Percentiles rank a stretch among this genome's conserved stretches.
These are phyloP conservation scores for Hoplostethus atlanticus DNA, from an alignment of 2,797 vertebrate genomes.

Conservation along the genomic window DNA sequence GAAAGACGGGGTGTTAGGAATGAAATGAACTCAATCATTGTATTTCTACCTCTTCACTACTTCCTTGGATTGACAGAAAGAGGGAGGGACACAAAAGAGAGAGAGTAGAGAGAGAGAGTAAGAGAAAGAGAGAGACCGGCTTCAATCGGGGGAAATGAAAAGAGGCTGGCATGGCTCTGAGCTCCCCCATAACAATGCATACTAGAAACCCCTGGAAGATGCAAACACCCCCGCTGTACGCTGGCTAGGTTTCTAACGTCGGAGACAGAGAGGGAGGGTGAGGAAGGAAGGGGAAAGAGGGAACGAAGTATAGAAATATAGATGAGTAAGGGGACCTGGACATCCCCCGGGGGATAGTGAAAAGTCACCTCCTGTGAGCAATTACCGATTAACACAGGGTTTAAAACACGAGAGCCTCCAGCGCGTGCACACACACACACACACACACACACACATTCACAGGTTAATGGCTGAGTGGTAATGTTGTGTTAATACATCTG, in stretches of 20 bases:
- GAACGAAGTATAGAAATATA: conserved; percentile 33
- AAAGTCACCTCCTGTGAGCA: conserved; percentile 72
- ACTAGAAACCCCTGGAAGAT: conserved; percentile 36
- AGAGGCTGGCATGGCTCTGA: conserved; percentile 45
- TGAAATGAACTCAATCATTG: conserved; percentile 59
- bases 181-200: conserved; percentile 46
- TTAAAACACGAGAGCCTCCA: conserved; percentile 43
- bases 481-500: conserved; percentile 78
- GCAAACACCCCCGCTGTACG: conserved; percentile 30
- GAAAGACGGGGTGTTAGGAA: conserved; percentile 23
- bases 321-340: conserved; percentile 53
- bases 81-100: conserved; percentile 7
- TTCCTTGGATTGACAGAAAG: conserved; percentile 51
- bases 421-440: conserved; percentile 10
- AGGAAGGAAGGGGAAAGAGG: not conserved
- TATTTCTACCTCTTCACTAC: conserved; percentile 50
- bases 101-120: conserved; percentile 32
- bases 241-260: conserved; percentile 40
- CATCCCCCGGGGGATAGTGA: conserved; percentile 47
- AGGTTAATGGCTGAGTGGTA: conserved; percentile 73
- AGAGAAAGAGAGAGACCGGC: conserved; percentile 8
- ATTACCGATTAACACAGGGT: conserved; percentile 65
- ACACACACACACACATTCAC: conserved; percentile 30
- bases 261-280: conserved; percentile 25
- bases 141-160: conserved; percentile 44